A percentile compares a stretch with the other conserved stretches of the same genome.
Evolutionary conservation across 2,888 invertebrate genomes (phyloP).

Genomic region (Tetramorium bicarinatum): DNA sequence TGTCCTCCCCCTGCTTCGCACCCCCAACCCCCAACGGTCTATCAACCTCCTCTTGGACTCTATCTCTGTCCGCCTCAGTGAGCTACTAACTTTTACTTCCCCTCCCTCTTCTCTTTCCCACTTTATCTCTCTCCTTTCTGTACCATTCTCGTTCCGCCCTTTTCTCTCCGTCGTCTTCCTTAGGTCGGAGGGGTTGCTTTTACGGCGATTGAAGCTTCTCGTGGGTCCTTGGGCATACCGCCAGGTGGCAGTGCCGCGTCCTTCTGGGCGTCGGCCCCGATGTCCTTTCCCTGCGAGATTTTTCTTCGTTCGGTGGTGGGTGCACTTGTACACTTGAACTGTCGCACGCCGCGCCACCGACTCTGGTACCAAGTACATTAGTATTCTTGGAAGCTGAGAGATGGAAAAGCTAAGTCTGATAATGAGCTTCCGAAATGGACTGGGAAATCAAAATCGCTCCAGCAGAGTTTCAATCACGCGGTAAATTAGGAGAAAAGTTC

Average conservation of each 20-base stretch:
- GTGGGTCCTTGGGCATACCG: constrained; percentile 81
- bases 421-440: not conserved
- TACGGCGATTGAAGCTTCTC: constrained; percentile 84
- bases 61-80: constrained; percentile 63
- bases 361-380: not conserved
- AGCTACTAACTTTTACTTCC: constrained; percentile 75
- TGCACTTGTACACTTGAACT: constrained; percentile 28
- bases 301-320: constrained; percentile 42
- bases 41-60: constrained; percentile 48
- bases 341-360: not conserved
- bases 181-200: constrained; percentile 82
- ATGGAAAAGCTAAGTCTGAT: not conserved
- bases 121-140: constrained; percentile 13
- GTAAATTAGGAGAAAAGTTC: not conserved
- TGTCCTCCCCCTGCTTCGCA: constrained; percentile 57
- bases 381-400: not conserved
- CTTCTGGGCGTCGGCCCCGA: constrained; percentile 74
- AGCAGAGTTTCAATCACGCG: not conserved
- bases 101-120: constrained; percentile 41
- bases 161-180: constrained; percentile 57
- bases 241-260: constrained; percentile 82
- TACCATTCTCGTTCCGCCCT: constrained; percentile 28
- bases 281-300: constrained; percentile 63
- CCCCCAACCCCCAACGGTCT: constrained; percentile 31
- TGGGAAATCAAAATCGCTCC: not conserved